phyloP scores from a whole-genome alignment of 2,113 vertebrate genomes.

The Paradoxurus hermaphroditus region DNA sequence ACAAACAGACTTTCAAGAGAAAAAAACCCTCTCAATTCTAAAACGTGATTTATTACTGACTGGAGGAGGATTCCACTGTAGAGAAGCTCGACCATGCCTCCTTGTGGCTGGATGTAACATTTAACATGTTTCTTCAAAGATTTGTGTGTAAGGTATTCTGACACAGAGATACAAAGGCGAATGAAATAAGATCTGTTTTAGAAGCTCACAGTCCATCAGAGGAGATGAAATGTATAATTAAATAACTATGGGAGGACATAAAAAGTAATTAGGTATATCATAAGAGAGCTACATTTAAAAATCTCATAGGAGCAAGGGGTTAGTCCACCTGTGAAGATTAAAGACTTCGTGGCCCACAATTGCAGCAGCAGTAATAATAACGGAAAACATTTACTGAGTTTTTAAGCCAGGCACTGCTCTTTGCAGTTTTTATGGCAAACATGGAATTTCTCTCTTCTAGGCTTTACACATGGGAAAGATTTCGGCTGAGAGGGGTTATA shows the following conservation, averaged over 20 bases:
- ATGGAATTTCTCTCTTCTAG: neutral
- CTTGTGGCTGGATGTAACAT: slow-evolving; percentile 28
- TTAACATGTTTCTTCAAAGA: neutral
- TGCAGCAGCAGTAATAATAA: neutral
- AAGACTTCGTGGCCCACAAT: neutral
- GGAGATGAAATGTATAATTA: neutral
- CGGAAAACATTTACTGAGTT: neutral
- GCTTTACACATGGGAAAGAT: neutral
- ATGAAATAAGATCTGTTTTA: neutral
- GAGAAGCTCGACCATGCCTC: slow-evolving; percentile 50
- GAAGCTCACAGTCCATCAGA: neutral
- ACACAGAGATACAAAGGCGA: neutral
- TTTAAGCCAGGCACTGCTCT: neutral
- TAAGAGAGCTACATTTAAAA: neutral
- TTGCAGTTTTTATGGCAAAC: neutral
- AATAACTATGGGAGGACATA: neutral
- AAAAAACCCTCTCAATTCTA: neutral
- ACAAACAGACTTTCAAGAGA: neutral
- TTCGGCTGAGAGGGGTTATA: neutral
- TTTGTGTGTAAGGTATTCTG: neutral
- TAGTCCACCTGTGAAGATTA: neutral
- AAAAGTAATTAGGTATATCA: neutral
- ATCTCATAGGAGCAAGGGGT: neutral
- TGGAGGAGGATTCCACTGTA: neutral
- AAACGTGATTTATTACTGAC: neutral